Percentiles rank a stretch among this genome's conserved stretches.
Conservation (phyloP, 2,113 vertebrate genomes). For the Tachuris rubrigastra region DNA sequence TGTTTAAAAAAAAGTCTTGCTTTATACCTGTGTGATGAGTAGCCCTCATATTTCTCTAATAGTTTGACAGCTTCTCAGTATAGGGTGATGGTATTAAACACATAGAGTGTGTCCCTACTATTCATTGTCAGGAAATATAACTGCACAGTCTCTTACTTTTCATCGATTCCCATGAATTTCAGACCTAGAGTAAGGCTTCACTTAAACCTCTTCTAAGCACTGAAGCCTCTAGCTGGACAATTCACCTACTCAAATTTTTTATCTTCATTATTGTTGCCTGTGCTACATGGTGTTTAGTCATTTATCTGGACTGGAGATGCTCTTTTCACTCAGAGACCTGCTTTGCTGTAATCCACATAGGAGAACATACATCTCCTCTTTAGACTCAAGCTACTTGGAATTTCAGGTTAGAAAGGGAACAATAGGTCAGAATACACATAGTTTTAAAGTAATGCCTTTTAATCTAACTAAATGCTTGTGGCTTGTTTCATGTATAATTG, state of each 20-base stretch:
- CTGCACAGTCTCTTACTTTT: neutral
- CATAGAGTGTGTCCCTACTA: neutral
- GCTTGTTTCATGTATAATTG: neutral
- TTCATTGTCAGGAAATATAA: neutral
- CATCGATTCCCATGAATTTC: neutral
- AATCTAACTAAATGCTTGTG: constrained; percentile 1
- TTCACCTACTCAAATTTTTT: neutral
- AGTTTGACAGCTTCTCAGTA: neutral
- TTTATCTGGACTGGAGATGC: neutral
- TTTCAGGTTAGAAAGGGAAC: neutral
- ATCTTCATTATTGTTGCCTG: neutral
- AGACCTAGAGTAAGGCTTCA: neutral
- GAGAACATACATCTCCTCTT: neutral
- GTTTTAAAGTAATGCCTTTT: neutral
- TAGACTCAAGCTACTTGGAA: neutral
- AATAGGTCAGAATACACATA: neutral
- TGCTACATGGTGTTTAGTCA: neutral
- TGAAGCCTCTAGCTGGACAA: neutral
- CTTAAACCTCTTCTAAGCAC: neutral
- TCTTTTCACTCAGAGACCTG: neutral
- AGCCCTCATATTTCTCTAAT: neutral
- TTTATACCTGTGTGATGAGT: neutral
- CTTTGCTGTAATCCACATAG: neutral
- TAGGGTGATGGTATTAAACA: neutral
- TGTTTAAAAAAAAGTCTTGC: neutral